These are phyloP conservation scores for Drosophila mercatorum DNA, from an alignment of 2,888 invertebrate genomes.

Conservation along the genomic window DNA sequence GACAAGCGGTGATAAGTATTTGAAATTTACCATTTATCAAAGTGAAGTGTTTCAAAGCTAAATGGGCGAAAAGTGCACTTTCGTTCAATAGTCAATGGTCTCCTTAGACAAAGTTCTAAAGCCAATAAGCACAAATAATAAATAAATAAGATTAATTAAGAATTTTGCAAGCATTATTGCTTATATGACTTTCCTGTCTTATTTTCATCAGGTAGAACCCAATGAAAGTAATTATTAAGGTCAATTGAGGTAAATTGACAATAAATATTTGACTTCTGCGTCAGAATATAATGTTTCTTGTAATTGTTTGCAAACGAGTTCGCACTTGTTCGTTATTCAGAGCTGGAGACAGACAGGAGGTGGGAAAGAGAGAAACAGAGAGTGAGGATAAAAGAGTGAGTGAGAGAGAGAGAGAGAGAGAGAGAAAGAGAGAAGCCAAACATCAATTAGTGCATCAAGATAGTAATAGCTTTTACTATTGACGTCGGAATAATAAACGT, in stretches of 20 bases:
- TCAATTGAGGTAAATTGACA: conserved; percentile 2
- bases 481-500: not conserved
- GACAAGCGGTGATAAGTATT: too few species aligned
- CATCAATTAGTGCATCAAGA: too few species aligned
- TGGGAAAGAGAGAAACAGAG: not conserved
- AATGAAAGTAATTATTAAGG: not conserved
- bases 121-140: not conserved
- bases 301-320: not conserved
- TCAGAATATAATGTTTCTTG: not conserved
- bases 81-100: not conserved
- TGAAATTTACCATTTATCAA: too few species aligned
- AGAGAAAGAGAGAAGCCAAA: too few species aligned
- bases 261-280: not conserved
- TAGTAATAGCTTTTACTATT: not conserved
- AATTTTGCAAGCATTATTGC: not conserved
- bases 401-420: not conserved
- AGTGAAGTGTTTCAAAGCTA: not conserved
- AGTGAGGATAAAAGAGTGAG: too few species aligned
- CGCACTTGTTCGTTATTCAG: too few species aligned
- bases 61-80: not conserved
- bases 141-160: not conserved
- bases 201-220: not conserved
- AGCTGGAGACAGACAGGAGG: too few species aligned
- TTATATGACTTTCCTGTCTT: too few species aligned
- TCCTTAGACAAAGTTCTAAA: not conserved